Conservation (phyloP, 2,113 vertebrate species). For the Uria aalge region DNA sequence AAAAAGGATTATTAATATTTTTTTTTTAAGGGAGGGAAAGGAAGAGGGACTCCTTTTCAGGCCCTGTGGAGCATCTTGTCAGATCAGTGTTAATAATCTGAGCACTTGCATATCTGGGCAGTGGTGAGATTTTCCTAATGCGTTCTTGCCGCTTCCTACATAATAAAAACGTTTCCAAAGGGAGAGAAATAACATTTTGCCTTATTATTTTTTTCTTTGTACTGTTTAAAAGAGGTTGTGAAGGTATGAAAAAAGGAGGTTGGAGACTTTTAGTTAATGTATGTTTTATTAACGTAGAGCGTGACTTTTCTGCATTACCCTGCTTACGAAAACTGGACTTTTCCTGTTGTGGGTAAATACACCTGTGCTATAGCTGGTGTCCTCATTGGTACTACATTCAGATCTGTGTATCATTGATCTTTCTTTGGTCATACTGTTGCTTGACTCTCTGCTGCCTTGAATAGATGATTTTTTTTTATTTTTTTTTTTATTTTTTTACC, state of each 20-base stretch:
- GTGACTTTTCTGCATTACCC: neutral
- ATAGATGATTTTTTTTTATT: neutral
- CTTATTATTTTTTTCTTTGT: neutral
- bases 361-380: neutral
- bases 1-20: neutral
- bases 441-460: neutral
- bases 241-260: neutral
- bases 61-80: neutral
- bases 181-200: neutral
- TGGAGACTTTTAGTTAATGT: neutral
- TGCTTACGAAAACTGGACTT: neutral
- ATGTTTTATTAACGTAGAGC: neutral
- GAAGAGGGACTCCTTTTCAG: neutral
- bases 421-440: neutral
- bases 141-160: neutral
- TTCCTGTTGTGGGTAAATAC: neutral
- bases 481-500: neutral
- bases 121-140: neutral
- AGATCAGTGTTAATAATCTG: neutral
- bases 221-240: neutral
- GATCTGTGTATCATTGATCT: neutral
- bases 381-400: neutral
- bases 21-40: neutral
- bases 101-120: neutral
- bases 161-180: neutral